Conservation (phyloP, 1,140 invertebrate genomes). For the Drosophila aff. region DNA sequence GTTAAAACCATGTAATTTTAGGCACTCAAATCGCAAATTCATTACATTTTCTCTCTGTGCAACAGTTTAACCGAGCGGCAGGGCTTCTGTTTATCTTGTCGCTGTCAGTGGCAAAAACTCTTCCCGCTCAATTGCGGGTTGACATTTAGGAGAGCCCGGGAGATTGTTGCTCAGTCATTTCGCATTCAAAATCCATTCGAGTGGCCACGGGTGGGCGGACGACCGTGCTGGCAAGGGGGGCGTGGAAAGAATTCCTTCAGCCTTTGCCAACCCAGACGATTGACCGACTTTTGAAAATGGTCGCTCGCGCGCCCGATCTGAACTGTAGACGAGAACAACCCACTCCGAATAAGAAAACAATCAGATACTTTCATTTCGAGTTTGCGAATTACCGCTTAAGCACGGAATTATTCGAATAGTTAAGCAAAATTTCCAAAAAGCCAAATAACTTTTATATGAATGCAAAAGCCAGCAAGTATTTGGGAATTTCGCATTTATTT, state of each 20-base stretch:
- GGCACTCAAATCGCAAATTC: background rate
- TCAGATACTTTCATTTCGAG: conserved; percentile 4
- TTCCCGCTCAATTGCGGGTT: conserved; percentile 41
- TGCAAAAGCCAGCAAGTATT: background rate
- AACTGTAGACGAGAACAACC: background rate
- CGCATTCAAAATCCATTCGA: conserved; percentile 66
- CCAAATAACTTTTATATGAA: background rate
- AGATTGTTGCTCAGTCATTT: conserved; percentile 59
- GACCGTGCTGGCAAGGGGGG: background rate
- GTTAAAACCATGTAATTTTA: background rate
- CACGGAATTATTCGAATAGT: background rate
- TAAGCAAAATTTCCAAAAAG: background rate
- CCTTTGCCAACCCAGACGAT: conserved; percentile 30
- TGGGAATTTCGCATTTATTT: conserved; percentile 11
- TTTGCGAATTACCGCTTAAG: background rate
- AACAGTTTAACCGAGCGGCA: conserved; percentile 50
- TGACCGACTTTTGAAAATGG: conserved; percentile 30
- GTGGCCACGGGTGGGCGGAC: conserved; percentile 40
- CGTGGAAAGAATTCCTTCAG: conserved; percentile 14
- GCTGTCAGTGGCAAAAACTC: conserved; percentile 47
- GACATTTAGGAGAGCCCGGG: conserved; percentile 65
- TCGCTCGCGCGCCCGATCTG: background rate
- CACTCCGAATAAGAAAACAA: background rate
- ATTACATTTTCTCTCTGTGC: background rate
- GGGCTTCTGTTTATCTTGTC: conserved; percentile 72